A percentile compares a stretch with the other conserved stretches of the same genome.
Evolutionary conservation across 2,113 vertebrate genomes (phyloP).

Genomic region (Neopipo cinnamomea): DNA sequence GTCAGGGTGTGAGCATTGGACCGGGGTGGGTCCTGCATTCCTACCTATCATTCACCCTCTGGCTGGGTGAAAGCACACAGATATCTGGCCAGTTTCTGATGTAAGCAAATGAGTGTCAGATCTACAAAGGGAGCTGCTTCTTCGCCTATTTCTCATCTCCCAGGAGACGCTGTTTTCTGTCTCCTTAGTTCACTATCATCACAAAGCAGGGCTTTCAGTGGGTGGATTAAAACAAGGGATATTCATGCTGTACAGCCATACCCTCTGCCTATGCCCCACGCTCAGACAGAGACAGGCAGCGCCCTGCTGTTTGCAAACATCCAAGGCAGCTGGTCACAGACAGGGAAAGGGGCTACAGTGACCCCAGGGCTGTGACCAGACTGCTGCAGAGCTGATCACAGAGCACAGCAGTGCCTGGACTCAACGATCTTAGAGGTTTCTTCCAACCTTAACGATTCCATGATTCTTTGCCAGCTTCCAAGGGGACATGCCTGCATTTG

Average conservation of each 20-base stretch:
- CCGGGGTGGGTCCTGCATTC: background rate
- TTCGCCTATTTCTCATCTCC: background rate
- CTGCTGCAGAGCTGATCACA: background rate
- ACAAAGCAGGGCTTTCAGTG: background rate
- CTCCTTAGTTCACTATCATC: background rate
- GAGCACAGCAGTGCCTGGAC: background rate
- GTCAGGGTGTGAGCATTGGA: too few relatives aligned
- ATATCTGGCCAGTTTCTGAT: background rate
- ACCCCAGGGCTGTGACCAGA: background rate
- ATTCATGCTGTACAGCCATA: background rate
- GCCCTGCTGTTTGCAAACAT: background rate
- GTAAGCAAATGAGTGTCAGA: background rate
- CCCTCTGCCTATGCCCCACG: background rate
- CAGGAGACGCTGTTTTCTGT: background rate
- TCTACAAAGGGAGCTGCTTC: background rate
- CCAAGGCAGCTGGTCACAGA: background rate
- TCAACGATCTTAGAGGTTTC: background rate
- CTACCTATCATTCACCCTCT: background rate
- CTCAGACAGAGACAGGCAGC: background rate
- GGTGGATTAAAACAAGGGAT: background rate
- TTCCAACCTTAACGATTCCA: background rate
- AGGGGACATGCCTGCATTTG: rapidly evolving
- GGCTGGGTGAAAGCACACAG: background rate
- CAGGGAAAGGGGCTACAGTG: background rate
- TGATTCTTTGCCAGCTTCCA: background rate